Conservation (phyloP, 1,140 invertebrate species). For the Euura lappo region DNA sequence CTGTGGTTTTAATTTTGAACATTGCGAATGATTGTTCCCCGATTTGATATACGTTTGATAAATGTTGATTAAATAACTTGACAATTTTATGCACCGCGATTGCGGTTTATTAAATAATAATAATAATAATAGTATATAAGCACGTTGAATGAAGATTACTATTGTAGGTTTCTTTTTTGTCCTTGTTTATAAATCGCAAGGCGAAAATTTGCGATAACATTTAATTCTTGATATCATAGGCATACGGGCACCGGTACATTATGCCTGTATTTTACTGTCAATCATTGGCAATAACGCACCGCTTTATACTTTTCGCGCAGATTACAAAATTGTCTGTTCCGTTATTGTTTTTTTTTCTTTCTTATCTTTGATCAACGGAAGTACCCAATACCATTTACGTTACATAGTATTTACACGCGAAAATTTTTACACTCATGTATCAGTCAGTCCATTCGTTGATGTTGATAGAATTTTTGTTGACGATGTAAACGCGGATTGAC, state of each 20-base stretch:
- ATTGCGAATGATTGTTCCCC: not conserved
- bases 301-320: not conserved
- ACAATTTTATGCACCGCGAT: not conserved
- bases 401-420: not conserved
- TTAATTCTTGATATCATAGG: too few relatives aligned
- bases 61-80: not conserved
- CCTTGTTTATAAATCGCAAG: not conserved
- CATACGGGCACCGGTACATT: too few relatives aligned
- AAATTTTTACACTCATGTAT: not conserved
- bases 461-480: not conserved
- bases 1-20: too few relatives aligned
- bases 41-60: conserved; percentile 5
- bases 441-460: not conserved
- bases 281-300: not conserved
- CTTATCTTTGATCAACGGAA: not conserved
- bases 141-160: not conserved
- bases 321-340: not conserved
- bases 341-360: not conserved
- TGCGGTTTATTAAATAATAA: not conserved
- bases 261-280: not conserved
- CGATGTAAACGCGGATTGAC: not conserved
- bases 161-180: not conserved
- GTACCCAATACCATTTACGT: not conserved
- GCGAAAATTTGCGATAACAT: not conserved
- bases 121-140: not conserved